phyloP scores from a whole-genome alignment of 1,140 invertebrate species.

The Popillia japonica region DNA sequence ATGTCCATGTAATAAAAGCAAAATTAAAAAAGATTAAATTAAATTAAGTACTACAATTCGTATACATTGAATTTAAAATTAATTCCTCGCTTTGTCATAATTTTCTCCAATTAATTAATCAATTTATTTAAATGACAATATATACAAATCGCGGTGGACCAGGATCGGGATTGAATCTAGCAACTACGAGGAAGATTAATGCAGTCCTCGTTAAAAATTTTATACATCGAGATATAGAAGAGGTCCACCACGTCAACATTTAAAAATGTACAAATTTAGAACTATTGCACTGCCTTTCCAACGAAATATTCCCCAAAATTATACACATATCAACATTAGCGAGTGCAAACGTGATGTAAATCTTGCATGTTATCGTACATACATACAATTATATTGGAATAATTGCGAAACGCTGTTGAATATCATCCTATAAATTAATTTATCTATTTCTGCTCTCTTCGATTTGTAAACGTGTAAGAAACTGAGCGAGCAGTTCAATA shows the following conservation, averaged over 20 bases:
- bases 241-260: background rate
- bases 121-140: background rate
- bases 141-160: background rate
- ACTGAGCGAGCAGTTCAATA: background rate
- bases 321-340: background rate
- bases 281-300: background rate
- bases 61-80: background rate
- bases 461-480: background rate
- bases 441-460: background rate
- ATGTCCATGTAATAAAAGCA: background rate
- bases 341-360: background rate
- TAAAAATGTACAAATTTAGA: background rate
- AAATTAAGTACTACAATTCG: constrained; percentile 6
- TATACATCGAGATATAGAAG: background rate
- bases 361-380: background rate
- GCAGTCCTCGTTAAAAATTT: background rate
- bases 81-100: background rate
- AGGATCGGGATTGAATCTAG: background rate
- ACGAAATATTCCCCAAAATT: background rate
- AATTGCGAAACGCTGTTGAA: background rate
- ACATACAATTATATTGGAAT: background rate
- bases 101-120: background rate
- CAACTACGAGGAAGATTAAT: background rate
- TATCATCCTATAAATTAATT: constrained; percentile 17
- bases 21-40: background rate